A percentile compares a stretch with the other conserved stretches of the same genome.
Evolutionary conservation across 2,113 vertebrate genomes (phyloP).

Genomic region (Procapra przewalskii): DNA sequence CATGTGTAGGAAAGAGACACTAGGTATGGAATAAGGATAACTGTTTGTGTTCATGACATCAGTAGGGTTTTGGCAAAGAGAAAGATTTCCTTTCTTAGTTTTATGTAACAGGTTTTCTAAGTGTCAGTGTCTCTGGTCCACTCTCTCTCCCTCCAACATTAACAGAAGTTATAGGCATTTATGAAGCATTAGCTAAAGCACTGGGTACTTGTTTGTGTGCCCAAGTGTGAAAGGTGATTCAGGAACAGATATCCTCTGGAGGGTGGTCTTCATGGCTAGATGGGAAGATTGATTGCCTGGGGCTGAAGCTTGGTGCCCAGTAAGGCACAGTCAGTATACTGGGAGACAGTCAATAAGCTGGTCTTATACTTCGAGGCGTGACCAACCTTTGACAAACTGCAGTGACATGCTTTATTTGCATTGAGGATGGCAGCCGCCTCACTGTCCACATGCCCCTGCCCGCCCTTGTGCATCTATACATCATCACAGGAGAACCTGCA

Average conservation of each 20-base stretch:
- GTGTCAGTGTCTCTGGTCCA: background rate
- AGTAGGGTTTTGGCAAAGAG: background rate
- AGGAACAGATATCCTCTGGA: background rate
- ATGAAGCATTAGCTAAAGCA: background rate
- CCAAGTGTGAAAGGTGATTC: background rate
- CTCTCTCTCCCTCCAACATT: background rate
- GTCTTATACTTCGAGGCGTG: background rate
- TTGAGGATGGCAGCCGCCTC: background rate
- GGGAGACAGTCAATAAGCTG: background rate
- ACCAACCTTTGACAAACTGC: background rate
- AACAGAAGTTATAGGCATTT: background rate
- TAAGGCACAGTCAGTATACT: background rate
- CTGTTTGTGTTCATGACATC: background rate
- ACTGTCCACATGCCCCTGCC: background rate
- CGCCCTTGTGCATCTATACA: background rate
- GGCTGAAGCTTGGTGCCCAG: background rate
- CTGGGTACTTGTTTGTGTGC: background rate
- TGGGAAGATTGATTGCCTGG: background rate
- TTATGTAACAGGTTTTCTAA: background rate
- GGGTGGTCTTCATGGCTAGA: background rate
- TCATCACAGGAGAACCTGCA: background rate
- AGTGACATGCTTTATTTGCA: background rate
- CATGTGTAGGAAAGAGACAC: background rate
- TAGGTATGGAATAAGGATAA: background rate
- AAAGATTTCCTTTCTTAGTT: background rate